Evolutionary conservation across 2,888 invertebrate species (phyloP), one percentile per base, ranked within the genome.

Genomic region (Sesia apiformis): DNA sequence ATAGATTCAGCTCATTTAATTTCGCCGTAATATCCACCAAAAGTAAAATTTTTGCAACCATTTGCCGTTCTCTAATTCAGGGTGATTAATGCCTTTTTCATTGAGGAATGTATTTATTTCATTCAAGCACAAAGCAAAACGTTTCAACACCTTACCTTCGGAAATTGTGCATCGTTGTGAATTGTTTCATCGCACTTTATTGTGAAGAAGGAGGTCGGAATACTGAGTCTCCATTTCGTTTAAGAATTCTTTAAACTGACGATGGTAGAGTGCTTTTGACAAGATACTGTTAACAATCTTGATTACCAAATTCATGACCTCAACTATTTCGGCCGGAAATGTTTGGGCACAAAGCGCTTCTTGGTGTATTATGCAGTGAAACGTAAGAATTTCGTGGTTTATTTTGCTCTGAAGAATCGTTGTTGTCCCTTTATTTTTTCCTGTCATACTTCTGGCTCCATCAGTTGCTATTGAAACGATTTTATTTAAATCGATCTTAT

Each of bases 1-100:
- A 63, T 63, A 56, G 55, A 60, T 64, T 65, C 8, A 65, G 61
- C 50, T 63, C 57, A 61, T 63, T 63, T 60, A 63, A 58, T 66
- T 55, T 52, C 38, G 49, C 49, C 40, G 50, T 52, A 39, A 52
- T 49, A 39, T 55, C 52, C 49, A 55, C 55, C 55, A 55, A 55
- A 55, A 55, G 52, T 55, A 52, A 49, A 55, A 52, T 52, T 52
- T 55, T 55, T 55, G 57, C 61, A 63, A 49, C 61, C 60, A 63
- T 63, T 61, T 57, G 58, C 55, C 58, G 43, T 63, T n/a, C n/a
- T n/a, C n/a, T n/a, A n/a, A n/a, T n/a, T 58, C 62, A 54, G 56
- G 57, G 53, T 59, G 54, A 55, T 55, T 51, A 62, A 59, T 63
- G 57, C 55, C 57, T 58, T 61, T 61, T 52, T 55, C 55, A 54